Evolutionary conservation across 2,888 invertebrate genomes (phyloP).

Genomic region (Rhamphomyia laevipes): DNA sequence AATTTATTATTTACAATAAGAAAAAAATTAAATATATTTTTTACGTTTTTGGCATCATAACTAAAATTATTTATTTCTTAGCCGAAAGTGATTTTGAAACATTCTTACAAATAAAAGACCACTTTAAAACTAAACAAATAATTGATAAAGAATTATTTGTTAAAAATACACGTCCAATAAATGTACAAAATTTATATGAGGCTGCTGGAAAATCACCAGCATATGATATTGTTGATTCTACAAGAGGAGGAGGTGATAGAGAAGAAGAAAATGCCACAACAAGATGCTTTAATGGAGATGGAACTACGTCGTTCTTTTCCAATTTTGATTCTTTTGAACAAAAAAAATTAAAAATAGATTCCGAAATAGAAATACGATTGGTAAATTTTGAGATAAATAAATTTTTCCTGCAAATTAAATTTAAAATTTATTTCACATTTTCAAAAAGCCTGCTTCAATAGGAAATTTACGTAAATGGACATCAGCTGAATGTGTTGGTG

Average conservation of each 20-base stretch:
- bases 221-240: slow-evolving; percentile 15
- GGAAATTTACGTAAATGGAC: slow-evolving; percentile 77
- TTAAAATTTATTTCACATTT: background rate
- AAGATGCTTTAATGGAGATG: background rate
- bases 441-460: slow-evolving; percentile 61
- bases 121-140: slow-evolving; percentile 60
- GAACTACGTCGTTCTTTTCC: background rate
- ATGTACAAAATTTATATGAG: slow-evolving; percentile 66
- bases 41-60: too few species aligned
- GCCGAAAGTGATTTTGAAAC: slow-evolving; percentile 86
- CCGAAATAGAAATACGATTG: slow-evolving; percentile 80
- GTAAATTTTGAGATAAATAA: slow-evolving; percentile 36
- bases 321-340: slow-evolving; percentile 22
- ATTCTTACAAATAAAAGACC: slow-evolving; percentile 67
- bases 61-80: slow-evolving; percentile 43
- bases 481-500: slow-evolving; percentile 53
- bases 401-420: slow-evolving; percentile 7
- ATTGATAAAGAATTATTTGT: slow-evolving; percentile 65
- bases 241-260: background rate
- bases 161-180: slow-evolving; percentile 58
- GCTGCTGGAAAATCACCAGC: slow-evolving; percentile 54
- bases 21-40: background rate
- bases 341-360: slow-evolving; percentile 56
- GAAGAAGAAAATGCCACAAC: background rate
- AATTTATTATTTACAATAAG: background rate